Base-by-base conservation (phyloP, 2,888 invertebrate genomes). In the Athrips mouffetella region DNA sequence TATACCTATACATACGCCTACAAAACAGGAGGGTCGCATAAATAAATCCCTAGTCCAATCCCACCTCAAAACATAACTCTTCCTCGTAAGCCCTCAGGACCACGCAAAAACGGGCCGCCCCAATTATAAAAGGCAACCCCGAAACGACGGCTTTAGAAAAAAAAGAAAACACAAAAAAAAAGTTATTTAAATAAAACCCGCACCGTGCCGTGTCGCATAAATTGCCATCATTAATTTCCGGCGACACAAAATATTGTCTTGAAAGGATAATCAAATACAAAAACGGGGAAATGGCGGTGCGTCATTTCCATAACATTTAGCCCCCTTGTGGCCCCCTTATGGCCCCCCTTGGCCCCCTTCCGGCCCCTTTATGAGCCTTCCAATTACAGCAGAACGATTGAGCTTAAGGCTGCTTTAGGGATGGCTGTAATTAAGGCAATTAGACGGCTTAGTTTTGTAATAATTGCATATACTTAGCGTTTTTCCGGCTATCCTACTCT, bases 221-320 rank as follows among this genome's bases (percentile, higher is more conserved):
- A 88, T 88, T 88, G 85, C 84, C 76, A 84, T 81, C 85, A 86
- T 86, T 87, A 86, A 87, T 87, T 84, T 87, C 88, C 87, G 85
- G 83, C 77, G 80, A 78, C 77, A 79, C 84, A 79, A 88, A 88
- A 88, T 88, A 88, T 88, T 88, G 86, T 88, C 88, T 88, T 88
- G 87, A 88, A 88, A 87, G 88, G 86, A 87, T 87, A 87, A 88
- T 88, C 87, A 87, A 87, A 88, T 87, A 88, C 86, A 86, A 87
- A 88, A 88, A 84, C 81, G 79, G 81, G 86, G 83, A 85, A 87
- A 86, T 85, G 84, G 86, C 75, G 83, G 82, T 85, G 83, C 84
- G 85, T 87, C 86, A 88, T 88, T 87, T 88, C 86, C 88, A 87
- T 87, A 81, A 84, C 79, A 85, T 84, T 81, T 76, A 55, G 59